These are phyloP conservation scores for Cheiracanthium punctorium DNA, from an alignment of 2,888 invertebrate genomes.

Conservation along the genomic window DNA sequence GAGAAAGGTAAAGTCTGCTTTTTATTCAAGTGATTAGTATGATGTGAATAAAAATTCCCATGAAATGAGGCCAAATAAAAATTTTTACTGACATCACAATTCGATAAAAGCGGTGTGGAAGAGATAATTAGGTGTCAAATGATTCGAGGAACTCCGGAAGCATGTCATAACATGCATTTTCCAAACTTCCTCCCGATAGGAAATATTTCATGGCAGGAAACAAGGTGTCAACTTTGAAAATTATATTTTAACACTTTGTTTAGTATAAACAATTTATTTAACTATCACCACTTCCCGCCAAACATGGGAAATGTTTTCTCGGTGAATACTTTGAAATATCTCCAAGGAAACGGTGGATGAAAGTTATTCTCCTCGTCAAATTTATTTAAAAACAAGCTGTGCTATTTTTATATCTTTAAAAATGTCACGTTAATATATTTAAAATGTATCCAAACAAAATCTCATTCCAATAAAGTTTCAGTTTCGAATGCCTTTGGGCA, in stretches of 20 bases:
- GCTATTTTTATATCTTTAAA: too few species aligned
- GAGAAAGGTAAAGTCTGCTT: too few species aligned
- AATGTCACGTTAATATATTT: too few species aligned
- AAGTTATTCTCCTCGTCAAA: too few species aligned
- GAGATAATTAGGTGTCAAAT: constrained; percentile 66
- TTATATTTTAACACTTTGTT: constrained; percentile 40
- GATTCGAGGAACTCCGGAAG: constrained; percentile 56
- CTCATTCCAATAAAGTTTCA: too few species aligned
- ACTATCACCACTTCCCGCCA: constrained; percentile 18
- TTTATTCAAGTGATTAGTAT: too few species aligned
- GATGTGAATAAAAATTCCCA: too few species aligned
- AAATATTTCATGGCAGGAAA: constrained; percentile 62
- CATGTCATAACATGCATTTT: constrained; percentile 48
- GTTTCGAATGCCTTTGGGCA: too few species aligned
- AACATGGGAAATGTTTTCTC: constrained; percentile 8
- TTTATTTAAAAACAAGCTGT: too few species aligned
- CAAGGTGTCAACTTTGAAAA: constrained; percentile 43
- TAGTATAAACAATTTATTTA: constrained; percentile 37
- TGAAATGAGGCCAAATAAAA: constrained; percentile 31
- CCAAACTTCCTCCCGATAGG: constrained; percentile 59
- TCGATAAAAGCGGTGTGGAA: constrained; percentile 53
- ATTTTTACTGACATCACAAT: constrained; percentile 35
- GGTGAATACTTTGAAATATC: too few species aligned
- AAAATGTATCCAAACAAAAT: too few species aligned
- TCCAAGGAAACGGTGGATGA: too few species aligned